Conservation (phyloP, 30 jellyfish, hydroid and myxozoan genomes). For the Cassiopea xamachana region DNA sequence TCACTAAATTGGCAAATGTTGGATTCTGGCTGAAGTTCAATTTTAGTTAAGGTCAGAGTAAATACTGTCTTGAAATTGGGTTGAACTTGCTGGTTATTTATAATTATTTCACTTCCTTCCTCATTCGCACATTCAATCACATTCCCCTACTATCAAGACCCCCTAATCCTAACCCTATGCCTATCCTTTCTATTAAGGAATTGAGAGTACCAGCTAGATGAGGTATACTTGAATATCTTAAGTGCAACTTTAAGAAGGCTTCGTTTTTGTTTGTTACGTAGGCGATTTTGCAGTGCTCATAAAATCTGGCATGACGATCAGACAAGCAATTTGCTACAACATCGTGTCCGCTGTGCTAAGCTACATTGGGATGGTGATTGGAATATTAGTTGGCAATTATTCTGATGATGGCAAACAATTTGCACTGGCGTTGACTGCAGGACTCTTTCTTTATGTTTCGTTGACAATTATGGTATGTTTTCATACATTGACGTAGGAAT, state of each 20-base stretch:
- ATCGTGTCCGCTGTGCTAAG: conserved; percentile 88
- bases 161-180: too few relatives aligned
- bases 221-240: not conserved
- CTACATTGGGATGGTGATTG: conserved; percentile 89
- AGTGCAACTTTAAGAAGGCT: not conserved
- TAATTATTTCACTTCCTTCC: too few relatives aligned
- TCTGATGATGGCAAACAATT: conserved; percentile 85
- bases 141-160: too few relatives aligned
- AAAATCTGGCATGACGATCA: conserved; percentile 91
- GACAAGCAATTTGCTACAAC: conserved; percentile 91
- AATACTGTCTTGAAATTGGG: too few relatives aligned
- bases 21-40: too few relatives aligned
- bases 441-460: conserved; percentile 90
- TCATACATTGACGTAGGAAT: too few relatives aligned
- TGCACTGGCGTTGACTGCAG: conserved; percentile 91
- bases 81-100: too few relatives aligned
- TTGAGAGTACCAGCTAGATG: too few relatives aligned
- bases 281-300: conserved; percentile 96
- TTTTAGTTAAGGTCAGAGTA: too few relatives aligned
- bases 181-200: too few relatives aligned
- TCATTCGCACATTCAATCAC: too few relatives aligned
- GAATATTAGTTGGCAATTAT: conserved; percentile 84
- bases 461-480: conserved; percentile 89
- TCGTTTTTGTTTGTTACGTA: not conserved
- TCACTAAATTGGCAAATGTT: too few relatives aligned